These are phyloP conservation scores for Harmothoe impar DNA, from an alignment of 2,888 invertebrate genomes.

Conservation along the genomic window DNA sequence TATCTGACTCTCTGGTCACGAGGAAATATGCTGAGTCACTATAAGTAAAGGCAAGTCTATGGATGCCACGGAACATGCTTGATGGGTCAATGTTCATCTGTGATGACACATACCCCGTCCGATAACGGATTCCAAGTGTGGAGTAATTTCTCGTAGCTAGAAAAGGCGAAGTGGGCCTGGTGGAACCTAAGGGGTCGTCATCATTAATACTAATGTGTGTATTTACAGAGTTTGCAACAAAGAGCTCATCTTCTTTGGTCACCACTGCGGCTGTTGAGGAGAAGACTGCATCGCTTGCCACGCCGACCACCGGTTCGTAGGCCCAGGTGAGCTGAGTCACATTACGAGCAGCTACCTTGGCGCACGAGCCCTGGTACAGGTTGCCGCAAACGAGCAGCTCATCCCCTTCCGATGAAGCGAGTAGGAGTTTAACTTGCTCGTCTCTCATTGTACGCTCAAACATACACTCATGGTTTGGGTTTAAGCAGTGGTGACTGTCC, in stretches of 20 bases:
- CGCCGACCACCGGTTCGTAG: constrained; percentile 23
- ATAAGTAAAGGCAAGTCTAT: not conserved
- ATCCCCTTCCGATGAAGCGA: not conserved
- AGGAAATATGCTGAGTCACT: not conserved
- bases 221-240: constrained; percentile 43
- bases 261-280: constrained; percentile 36
- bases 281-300: not conserved
- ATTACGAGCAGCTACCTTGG: not conserved
- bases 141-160: constrained; percentile 7
- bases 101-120: not conserved
- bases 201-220: not conserved
- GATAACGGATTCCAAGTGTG: not conserved
- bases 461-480: not conserved
- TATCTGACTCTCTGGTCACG: not conserved
- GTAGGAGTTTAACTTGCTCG: not conserved
- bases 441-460: not conserved
- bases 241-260: not conserved
- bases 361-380: constrained; percentile 22
- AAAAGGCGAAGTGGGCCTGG: not conserved
- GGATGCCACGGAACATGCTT: not conserved
- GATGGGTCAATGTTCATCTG: not conserved
- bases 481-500: not conserved
- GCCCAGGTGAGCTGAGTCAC: not conserved
- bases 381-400: constrained; percentile 29
- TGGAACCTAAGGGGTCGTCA: not conserved